Conservation (phyloP, 2,888 invertebrate genomes). For the Hypomecis punctinalis region DNA sequence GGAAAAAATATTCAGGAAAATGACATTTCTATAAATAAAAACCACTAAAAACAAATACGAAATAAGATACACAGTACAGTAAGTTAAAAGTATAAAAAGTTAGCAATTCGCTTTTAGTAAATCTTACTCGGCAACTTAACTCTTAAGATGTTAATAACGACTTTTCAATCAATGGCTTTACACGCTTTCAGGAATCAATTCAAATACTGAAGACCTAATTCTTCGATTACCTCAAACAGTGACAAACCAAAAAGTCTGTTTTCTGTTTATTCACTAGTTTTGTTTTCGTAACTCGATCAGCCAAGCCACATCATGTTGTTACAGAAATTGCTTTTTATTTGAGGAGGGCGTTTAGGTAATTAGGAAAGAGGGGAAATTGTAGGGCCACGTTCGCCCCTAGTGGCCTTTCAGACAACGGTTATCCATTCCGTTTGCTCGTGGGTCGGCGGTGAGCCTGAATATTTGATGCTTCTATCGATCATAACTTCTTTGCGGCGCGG, state of each 20-base stretch:
- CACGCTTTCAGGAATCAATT: neutral
- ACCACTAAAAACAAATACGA: no score
- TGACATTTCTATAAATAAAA: no score
- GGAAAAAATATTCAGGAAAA: no score
- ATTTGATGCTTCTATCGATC: conserved; percentile 83
- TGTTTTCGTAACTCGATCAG: conserved; percentile 42
- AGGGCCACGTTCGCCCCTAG: conserved; percentile 63
- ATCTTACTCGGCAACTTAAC: no score
- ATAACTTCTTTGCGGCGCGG: conserved; percentile 75
- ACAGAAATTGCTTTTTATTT: conserved; percentile 48
- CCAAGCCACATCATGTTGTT: conserved; percentile 42
- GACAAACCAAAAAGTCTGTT: conserved; percentile 19
- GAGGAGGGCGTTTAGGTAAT: conserved; percentile 62
- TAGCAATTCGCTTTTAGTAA: no score
- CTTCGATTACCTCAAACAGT: neutral
- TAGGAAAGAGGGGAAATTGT: conserved; percentile 60
- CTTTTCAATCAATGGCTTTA: neutral
- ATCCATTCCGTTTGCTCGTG: conserved; percentile 74
- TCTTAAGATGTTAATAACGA: neutral
- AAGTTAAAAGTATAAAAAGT: no score
- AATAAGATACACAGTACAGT: no score
- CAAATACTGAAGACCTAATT: conserved; percentile 5
- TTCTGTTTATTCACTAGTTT: conserved; percentile 39
- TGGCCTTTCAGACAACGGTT: conserved; percentile 77
- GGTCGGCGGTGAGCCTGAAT: conserved; percentile 72